Conservation (phyloP, 2,797 vertebrate species). For the Tapera naevia region DNA sequence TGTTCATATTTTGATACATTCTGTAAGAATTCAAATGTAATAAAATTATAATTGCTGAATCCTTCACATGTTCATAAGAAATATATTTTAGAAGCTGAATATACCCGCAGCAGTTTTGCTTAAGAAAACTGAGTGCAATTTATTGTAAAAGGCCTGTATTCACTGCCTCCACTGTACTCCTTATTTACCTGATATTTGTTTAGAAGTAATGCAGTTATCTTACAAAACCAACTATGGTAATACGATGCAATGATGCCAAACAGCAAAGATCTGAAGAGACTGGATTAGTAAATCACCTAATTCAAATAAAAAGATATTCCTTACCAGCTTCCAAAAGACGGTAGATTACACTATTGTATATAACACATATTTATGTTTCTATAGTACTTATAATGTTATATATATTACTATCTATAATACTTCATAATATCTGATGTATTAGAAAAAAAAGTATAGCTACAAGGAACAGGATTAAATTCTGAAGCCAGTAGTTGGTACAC, state of each 20-base stretch:
- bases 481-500: background rate
- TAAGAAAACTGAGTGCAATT: constrained; percentile 8
- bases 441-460: background rate
- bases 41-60: background rate
- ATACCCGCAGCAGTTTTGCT: background rate
- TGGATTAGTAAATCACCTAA: background rate
- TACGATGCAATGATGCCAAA: background rate
- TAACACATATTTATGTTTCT: background rate
- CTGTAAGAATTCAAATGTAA: background rate
- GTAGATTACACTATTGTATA: background rate
- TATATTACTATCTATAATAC: background rate
- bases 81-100: background rate
- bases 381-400: background rate
- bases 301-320: background rate
- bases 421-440: background rate
- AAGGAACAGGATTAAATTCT: constrained; percentile 7
- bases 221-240: background rate
- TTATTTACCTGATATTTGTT: background rate
- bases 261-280: background rate
- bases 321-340: background rate
- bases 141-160: constrained; percentile 33
- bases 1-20: background rate
- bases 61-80: background rate
- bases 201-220: background rate
- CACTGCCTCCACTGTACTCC: background rate